Evolutionary conservation across 2,113 vertebrate genomes (phyloP).

Genomic region (Colinus virginianus): DNA sequence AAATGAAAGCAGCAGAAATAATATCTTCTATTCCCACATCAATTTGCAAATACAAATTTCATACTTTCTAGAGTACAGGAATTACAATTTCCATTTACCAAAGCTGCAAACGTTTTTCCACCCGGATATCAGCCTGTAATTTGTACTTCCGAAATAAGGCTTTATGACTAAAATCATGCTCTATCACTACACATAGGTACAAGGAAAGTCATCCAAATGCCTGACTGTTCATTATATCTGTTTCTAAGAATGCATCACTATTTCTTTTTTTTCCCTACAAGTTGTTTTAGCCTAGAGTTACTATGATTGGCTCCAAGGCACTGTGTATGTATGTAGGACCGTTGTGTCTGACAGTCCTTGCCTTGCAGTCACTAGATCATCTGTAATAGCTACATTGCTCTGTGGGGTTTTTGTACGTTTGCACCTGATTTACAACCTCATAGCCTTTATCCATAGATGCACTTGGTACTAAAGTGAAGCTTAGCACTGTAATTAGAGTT

Average conservation of each 20-base stretch:
- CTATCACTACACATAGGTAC: background rate
- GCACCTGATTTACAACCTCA: background rate
- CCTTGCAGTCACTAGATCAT: background rate
- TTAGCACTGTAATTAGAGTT: background rate
- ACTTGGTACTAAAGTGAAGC: background rate
- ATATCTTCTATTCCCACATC: background rate
- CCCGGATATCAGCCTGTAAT: accelerated
- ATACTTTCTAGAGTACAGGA: background rate
- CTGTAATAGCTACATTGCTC: background rate
- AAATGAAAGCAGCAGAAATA: background rate
- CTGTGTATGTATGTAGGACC: accelerated
- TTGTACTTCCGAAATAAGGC: background rate
- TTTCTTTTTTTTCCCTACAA: background rate
- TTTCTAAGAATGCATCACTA: background rate
- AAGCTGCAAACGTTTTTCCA: background rate
- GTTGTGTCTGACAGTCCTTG: background rate
- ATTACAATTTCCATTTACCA: background rate
- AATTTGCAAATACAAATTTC: background rate
- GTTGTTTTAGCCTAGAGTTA: background rate
- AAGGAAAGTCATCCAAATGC: background rate
- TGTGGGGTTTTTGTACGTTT: background rate
- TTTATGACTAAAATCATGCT: background rate
- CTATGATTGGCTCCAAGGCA: background rate
- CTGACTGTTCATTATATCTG: background rate
- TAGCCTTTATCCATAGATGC: background rate